phyloP scores from a whole-genome alignment of 2,113 vertebrate species.

The Gasterosteus aculeatus region DNA sequence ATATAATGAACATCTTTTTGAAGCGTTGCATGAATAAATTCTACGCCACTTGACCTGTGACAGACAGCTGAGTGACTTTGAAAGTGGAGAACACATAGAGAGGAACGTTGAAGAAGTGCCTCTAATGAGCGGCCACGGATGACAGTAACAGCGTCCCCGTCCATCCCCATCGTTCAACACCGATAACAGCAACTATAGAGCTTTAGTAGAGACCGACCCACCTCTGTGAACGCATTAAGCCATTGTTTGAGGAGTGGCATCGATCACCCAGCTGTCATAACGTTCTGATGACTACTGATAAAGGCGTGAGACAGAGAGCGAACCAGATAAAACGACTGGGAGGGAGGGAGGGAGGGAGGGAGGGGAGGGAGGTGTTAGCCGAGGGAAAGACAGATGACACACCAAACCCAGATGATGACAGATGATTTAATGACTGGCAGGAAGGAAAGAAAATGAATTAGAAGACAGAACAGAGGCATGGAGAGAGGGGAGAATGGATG shows the following conservation, averaged over 20 bases:
- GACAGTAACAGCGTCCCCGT: background rate
- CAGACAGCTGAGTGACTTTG: background rate
- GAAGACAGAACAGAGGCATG: conserved; percentile 44
- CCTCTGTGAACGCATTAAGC: conserved; percentile 29
- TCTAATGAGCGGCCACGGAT: conserved; percentile 23
- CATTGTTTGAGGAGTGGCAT: conserved; percentile 35
- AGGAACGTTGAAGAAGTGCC: background rate
- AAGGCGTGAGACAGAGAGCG: conserved; percentile 28
- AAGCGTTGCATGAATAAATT: conserved; percentile 21
- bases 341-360: background rate
- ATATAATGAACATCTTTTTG: background rate
- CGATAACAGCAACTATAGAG: conserved; percentile 5
- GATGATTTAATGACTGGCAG: conserved; percentile 71
- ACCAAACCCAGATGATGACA: conserved; percentile 52
- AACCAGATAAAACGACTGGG: background rate
- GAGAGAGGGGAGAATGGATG: conserved; percentile 42
- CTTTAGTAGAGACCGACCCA: conserved; percentile 5
- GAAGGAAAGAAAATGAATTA: conserved; percentile 69
- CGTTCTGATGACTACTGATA: conserved; percentile 56
- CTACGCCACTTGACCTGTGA: conserved; percentile 13
- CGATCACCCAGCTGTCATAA: conserved; percentile 50
- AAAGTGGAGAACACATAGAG: background rate
- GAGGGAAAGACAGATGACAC: conserved; percentile 52
- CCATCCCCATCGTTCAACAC: conserved; percentile 7
- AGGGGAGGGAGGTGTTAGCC: conserved; percentile 27